A percentile compares a stretch with the other conserved stretches of the same genome.
phyloP scores from a whole-genome alignment of 1,140 invertebrate genomes.

The Galendromus occidentalis region DNA sequence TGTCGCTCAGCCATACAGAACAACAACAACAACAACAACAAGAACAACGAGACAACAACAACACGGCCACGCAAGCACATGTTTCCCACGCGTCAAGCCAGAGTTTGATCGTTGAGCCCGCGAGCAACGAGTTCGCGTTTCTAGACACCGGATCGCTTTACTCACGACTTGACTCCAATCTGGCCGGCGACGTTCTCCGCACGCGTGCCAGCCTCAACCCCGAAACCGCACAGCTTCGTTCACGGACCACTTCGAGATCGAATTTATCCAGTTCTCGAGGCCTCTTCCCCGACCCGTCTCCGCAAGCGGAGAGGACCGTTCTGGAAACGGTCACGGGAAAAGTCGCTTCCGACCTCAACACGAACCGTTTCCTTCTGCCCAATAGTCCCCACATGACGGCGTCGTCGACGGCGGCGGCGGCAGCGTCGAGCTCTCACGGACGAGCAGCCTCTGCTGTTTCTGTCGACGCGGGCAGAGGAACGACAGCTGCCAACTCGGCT shows the following conservation, averaged over 20 bases:
- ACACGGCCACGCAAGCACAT: too few species aligned
- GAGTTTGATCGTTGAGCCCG: constrained; percentile 6
- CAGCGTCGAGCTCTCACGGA: too few species aligned
- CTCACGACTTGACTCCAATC: not conserved
- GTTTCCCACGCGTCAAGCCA: constrained; percentile 21
- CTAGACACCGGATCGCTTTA: not conserved
- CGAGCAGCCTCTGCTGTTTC: too few species aligned
- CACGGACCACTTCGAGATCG: constrained; percentile 1
- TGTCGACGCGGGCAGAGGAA: not conserved
- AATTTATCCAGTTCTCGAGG: not conserved
- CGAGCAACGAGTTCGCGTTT: not conserved
- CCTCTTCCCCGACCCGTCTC: constrained; percentile 6
- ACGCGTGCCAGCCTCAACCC: constrained; percentile 6
- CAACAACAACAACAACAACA: too few species aligned
- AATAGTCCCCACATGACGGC: too few species aligned
- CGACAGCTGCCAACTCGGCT: not conserved
- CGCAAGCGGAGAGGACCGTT: constrained; percentile 24
- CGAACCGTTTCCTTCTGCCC: too few species aligned
- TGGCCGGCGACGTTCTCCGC: not conserved
- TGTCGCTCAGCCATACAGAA: too few species aligned
- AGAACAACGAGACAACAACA: too few species aligned
- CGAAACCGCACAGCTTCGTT: not conserved
- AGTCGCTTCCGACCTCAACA: constrained; percentile 7
- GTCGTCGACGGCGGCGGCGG: too few species aligned
- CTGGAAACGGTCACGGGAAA: constrained; percentile 27